Percentiles rank a stretch among this genome's conserved stretches.
Evolutionary conservation across 2,797 vertebrate genomes (phyloP).

Genomic region (Enteromius anoplus): DNA sequence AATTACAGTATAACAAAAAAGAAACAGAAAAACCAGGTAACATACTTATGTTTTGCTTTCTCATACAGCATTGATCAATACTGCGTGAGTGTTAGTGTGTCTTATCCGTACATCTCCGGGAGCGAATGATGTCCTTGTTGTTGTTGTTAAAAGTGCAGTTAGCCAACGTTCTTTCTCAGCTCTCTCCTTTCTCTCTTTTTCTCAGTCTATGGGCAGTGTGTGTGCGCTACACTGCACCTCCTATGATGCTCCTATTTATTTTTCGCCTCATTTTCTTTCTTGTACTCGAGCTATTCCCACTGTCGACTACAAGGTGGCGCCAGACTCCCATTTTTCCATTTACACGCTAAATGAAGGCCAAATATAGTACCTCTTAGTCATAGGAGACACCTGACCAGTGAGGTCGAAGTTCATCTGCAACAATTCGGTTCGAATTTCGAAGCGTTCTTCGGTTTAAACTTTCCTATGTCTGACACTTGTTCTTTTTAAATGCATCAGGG

Average conservation of each 20-base stretch:
- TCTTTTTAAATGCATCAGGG: conserved; percentile 59
- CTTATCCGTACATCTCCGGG: conserved; percentile 75
- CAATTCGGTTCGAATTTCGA: conserved; percentile 29
- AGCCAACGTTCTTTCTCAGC: conserved; percentile 65
- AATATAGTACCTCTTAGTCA: conserved; percentile 62
- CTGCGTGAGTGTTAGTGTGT: conserved; percentile 79
- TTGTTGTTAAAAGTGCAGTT: conserved; percentile 85
- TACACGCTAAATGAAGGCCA: conserved; percentile 63
- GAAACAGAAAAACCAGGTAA: conserved; percentile 54
- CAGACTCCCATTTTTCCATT: conserved; percentile 62
- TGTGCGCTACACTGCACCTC: conserved; percentile 68
- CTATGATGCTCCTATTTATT: conserved; percentile 59
- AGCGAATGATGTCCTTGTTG: conserved; percentile 72
- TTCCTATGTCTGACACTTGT: conserved; percentile 71
- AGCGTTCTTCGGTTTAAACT: conserved; percentile 70
- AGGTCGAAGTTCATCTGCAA: conserved; percentile 28
- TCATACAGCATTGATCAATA: conserved; percentile 76
- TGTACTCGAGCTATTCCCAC: conserved; percentile 65
- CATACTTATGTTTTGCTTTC: conserved; percentile 65
- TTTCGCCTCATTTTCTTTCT: conserved; percentile 47
- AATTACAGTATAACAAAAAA: conserved; percentile 75
- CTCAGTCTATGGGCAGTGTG: conserved; percentile 70
- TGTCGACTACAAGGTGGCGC: conserved; percentile 66
- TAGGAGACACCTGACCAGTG: conserved; percentile 25
- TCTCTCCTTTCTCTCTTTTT: conserved; percentile 55